Conservation (phyloP, 53 echinoderm and acorn worm genomes). For the Luidia sarsii region DNA sequence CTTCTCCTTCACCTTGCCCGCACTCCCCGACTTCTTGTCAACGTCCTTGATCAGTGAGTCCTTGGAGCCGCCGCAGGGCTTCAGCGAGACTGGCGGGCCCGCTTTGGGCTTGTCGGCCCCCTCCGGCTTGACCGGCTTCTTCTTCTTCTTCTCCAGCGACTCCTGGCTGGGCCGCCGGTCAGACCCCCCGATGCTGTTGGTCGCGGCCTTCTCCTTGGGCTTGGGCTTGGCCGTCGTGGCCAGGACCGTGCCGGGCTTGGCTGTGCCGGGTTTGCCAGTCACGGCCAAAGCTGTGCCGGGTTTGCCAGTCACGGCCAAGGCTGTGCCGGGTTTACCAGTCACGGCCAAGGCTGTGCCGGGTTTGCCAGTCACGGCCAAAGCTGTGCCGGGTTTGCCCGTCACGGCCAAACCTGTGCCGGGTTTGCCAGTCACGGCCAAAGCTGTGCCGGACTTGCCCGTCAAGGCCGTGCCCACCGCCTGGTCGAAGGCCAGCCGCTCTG, state of each 20-base stretch:
- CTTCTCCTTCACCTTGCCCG: slow-evolving; percentile 39
- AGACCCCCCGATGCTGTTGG: not conserved
- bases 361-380: too few relatives aligned
- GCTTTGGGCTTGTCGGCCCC: slow-evolving; percentile 18
- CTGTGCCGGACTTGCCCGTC: too few relatives aligned
- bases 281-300: too few relatives aligned
- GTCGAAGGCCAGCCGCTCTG: slow-evolving; percentile 57
- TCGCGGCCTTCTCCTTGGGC: slow-evolving; percentile 6
- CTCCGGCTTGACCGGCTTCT: not conserved
- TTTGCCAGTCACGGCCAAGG: too few relatives aligned
- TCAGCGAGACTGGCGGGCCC: slow-evolving; percentile 4
- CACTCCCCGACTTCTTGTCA: not conserved
- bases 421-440: too few relatives aligned
- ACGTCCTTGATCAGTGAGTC: slow-evolving; percentile 2
- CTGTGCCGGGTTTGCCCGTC: too few relatives aligned
- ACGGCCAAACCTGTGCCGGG: too few relatives aligned
- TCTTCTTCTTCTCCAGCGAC: slow-evolving; percentile 5
- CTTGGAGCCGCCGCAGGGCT: slow-evolving; percentile 6
- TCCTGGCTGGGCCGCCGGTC: slow-evolving; percentile 20
- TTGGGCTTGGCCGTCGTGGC: slow-evolving; percentile 14
- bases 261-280: too few relatives aligned
- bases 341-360: too few relatives aligned
- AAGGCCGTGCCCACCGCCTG: slow-evolving; percentile 32
- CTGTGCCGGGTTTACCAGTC: too few relatives aligned
- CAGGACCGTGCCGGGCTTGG: too few relatives aligned